These are phyloP conservation scores for Ginglymostoma cirratum DNA, from an alignment of 2,113 vertebrate genomes.

Conservation along the genomic window DNA sequence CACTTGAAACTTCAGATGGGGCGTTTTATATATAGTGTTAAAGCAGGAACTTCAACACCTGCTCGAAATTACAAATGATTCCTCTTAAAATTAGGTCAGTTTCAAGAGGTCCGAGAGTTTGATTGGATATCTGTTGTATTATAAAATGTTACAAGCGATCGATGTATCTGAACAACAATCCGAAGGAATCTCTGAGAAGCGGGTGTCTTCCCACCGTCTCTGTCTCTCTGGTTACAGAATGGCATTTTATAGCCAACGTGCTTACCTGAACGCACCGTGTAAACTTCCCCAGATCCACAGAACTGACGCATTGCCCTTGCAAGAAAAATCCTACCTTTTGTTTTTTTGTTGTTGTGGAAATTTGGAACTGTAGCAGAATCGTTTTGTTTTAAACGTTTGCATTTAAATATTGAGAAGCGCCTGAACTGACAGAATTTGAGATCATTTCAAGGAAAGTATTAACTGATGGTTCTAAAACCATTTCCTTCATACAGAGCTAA, in stretches of 20 bases:
- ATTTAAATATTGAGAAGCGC: not conserved
- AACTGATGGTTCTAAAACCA: not conserved
- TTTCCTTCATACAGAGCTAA: not conserved
- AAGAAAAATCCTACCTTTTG: not conserved
- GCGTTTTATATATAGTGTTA: too few relatives aligned
- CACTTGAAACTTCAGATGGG: too few relatives aligned
- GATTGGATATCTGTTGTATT: not conserved
- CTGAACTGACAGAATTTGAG: not conserved
- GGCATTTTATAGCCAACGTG: not conserved
- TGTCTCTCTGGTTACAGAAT: not conserved
- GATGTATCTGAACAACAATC: not conserved
- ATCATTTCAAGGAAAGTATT: not conserved
- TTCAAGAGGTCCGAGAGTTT: not conserved
- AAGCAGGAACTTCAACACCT: too few relatives aligned
- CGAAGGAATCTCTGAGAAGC: too few relatives aligned
- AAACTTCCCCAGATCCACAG: not conserved
- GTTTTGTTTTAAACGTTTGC: not conserved
- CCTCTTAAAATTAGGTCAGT: not conserved
- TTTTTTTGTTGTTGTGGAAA: not conserved
- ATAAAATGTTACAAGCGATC: not conserved
- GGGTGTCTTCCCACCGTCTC: not conserved
- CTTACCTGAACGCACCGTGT: not conserved
- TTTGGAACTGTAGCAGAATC: not conserved
- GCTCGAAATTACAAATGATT: not conserved
- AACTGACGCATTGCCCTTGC: not conserved